Evolutionary conservation across 2,113 vertebrate species (phyloP).

Genomic region (Hippocampus barbouri): DNA sequence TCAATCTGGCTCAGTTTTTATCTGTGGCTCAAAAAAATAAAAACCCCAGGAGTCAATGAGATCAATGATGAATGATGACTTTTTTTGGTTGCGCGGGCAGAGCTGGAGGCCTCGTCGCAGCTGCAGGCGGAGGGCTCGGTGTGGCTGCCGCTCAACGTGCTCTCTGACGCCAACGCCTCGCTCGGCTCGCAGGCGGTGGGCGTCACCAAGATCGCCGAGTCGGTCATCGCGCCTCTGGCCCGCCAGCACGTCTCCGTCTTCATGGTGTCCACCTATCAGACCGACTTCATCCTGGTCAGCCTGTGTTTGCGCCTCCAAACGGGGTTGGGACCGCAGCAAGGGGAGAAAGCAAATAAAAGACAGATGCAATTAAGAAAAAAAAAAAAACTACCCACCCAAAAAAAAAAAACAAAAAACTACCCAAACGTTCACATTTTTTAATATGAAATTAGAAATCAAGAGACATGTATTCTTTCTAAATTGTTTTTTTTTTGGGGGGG

Average conservation of each 20-base stretch:
- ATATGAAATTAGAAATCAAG: neutral
- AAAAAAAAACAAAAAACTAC: no score
- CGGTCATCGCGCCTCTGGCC: conserved; percentile 88
- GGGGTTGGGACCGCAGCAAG: no score
- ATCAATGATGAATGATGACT: no score
- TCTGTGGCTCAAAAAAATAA: no score
- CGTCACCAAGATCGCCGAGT: conserved; percentile 94
- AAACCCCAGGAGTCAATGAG: no score
- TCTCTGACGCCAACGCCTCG: conserved; percentile 77
- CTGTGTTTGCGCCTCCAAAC: neutral
- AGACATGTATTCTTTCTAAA: neutral
- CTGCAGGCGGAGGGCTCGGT: conserved; percentile 86
- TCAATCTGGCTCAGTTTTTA: no score
- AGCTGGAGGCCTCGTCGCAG: conserved; percentile 86
- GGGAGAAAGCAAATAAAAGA: no score
- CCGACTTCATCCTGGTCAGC: conserved; percentile 88
- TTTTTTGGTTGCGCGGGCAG: conserved; percentile 51
- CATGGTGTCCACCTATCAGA: conserved; percentile 95
- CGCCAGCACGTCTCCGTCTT: conserved; percentile 95
- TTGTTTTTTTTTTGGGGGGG: no score
- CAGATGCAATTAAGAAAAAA: no score
- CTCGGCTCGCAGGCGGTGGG: conserved; percentile 84
- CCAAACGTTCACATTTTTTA: no score
- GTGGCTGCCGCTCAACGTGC: conserved; percentile 92
- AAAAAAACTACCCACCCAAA: no score